A percentile compares a stretch with the other conserved stretches of the same genome.
Evolutionary conservation across 2,797 vertebrate species (phyloP).

Genomic region (Mus minutoides): DNA sequence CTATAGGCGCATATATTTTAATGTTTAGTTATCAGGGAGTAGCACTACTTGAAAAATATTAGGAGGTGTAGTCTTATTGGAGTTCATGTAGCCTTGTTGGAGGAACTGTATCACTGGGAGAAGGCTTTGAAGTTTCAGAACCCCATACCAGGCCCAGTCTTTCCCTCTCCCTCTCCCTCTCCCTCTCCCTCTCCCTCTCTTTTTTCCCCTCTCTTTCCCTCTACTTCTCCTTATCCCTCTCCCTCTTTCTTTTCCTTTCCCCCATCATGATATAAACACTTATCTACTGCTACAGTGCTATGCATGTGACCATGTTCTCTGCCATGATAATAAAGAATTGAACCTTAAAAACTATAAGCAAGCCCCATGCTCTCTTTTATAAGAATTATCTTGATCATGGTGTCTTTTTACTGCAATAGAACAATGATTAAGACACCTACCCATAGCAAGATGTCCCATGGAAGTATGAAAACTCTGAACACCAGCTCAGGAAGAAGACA

Average conservation of each 20-base stretch:
- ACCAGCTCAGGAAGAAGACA: background rate
- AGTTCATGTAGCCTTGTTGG: background rate
- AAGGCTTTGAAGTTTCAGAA: background rate
- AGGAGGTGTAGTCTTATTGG: background rate
- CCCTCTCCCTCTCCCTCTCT: background rate
- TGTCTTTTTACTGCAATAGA: background rate
- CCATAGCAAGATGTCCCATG: background rate
- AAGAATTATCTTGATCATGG: background rate
- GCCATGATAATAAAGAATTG: background rate
- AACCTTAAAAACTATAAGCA: background rate
- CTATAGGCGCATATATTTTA: background rate
- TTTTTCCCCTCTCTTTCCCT: background rate
- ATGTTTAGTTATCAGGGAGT: background rate
- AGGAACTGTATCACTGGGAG: background rate
- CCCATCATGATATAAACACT: background rate
- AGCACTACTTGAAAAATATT: background rate
- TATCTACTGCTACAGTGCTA: background rate
- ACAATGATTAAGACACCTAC: background rate
- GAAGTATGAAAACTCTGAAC: background rate
- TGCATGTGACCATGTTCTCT: background rate
- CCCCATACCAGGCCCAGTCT: background rate
- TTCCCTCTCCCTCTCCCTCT: background rate
- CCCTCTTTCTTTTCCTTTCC: no score
- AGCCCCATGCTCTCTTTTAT: background rate
- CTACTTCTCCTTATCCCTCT: rapidly evolving